Base-by-base conservation (phyloP, 2,888 invertebrate species). In the Leucoptera coffeella region DNA sequence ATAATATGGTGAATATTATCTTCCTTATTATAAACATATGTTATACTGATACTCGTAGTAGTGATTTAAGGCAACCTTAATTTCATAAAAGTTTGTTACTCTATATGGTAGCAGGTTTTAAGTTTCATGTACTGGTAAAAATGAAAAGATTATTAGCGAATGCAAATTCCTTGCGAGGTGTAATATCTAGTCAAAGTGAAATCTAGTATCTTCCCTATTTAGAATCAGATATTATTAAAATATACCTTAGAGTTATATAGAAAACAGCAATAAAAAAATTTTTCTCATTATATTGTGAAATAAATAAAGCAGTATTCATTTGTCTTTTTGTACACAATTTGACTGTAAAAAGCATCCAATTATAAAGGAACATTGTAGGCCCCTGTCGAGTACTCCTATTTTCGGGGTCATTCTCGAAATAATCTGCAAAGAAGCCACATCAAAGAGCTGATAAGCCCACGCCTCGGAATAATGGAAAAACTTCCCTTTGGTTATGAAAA, bases 401-500 rank as follows among this genome's bases (percentile, higher is more conserved):
- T 19, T 19, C 26, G 10, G 26, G 26, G 9, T 12, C 19, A 19
- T 5, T 19, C 17, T 19, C 12, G 8, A 11, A 9, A 13, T 12
- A 13, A 26, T 10, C 11, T 3, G 10, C 24, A 8, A 8, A 11
- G 7, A 10, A 37, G 37, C 32, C 36, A 40, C 32, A 17, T 25
- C 34, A 37, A 35, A 35, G 36, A 57, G 56, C 56, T 52, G 50
- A 47, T 48, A 47, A 51, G 52, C 58, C 24, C 19, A 24, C 14
- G 20, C 27, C 29, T 60, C 55, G 61, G 61, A 45, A 52, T n/a
- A 64, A 62, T 59, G 60, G 57, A 59, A 62, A 62, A 65, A 65
- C 54, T 62, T 65, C 51, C 47, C 48, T 59, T 56, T 47, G 53
- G 54, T 59, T 59, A 59, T 58, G 57, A 57, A 45, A 62, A 62